Conservation (phyloP, 2,113 vertebrate species). For the Craseonycteris thonglongyai region DNA sequence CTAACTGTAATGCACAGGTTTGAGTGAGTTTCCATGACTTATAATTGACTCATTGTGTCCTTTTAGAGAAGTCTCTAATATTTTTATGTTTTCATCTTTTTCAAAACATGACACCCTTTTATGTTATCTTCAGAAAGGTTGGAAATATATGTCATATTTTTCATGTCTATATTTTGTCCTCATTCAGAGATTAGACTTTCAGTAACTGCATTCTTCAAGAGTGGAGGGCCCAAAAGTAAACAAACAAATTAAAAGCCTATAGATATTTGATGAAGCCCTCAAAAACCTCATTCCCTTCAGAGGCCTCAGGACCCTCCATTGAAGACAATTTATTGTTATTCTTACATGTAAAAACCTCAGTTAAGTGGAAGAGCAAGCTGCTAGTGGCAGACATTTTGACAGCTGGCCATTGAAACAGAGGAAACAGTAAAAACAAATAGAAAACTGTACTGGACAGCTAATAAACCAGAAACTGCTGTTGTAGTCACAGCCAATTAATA, state of each 20-base stretch:
- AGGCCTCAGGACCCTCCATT: neutral
- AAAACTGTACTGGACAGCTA: neutral
- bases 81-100: conserved; percentile 21
- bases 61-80: neutral
- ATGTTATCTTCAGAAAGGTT: conserved; percentile 4
- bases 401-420: neutral
- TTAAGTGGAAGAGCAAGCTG: neutral
- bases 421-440: neutral
- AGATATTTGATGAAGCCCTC: neutral
- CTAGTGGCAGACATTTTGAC: neutral
- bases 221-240: neutral
- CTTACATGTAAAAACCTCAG: neutral
- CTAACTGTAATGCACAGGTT: neutral
- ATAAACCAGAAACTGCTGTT: neutral
- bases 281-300: neutral
- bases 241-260: neutral
- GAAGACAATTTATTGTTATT: neutral
- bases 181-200: neutral
- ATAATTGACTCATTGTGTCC: neutral
- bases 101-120: neutral
- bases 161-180: neutral
- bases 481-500: neutral
- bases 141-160: neutral
- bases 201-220: neutral
- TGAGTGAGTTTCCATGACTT: neutral